These are phyloP conservation scores for Aspiorhynchus laticeps DNA, from an alignment of 2,113 vertebrate genomes.

Conservation along the genomic window DNA sequence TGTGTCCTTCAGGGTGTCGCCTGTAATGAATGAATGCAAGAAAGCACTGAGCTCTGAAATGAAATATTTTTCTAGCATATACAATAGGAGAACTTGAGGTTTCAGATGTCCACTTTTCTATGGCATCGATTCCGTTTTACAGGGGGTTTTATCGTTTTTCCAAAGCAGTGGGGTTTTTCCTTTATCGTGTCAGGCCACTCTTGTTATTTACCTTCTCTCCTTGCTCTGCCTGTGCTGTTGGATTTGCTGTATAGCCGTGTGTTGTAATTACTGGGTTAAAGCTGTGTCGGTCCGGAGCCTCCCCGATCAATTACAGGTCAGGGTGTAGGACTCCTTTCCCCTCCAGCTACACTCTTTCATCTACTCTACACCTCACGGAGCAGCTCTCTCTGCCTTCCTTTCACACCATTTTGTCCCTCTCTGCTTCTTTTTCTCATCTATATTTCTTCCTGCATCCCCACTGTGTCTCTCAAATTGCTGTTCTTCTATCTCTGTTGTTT, in stretches of 20 bases:
- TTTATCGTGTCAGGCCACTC: background rate
- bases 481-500: background rate
- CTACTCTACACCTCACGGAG: slow-evolving; percentile 48
- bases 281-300: slow-evolving; percentile 26
- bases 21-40: background rate
- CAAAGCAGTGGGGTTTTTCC: background rate
- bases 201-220: background rate
- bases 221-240: slow-evolving; percentile 8
- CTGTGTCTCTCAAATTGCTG: slow-evolving; percentile 1
- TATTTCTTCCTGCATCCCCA: background rate
- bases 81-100: background rate
- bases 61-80: background rate
- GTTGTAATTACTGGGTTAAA: slow-evolving; percentile 55
- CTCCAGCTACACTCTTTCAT: slow-evolving; percentile 59
- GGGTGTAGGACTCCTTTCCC: slow-evolving; percentile 18
- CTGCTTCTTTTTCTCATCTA: background rate
- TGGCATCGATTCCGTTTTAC: background rate
- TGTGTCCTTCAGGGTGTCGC: slow-evolving; percentile 25
- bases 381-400: slow-evolving; percentile 23
- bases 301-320: slow-evolving; percentile 59
- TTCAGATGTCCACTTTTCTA: slow-evolving; percentile 24
- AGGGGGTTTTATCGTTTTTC: background rate
- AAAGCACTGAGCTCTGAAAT: background rate
- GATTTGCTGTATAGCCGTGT: slow-evolving; percentile 28
- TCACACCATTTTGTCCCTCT: background rate